Conservation (phyloP, 1,140 invertebrate species). For the Pseudachorutes palmiensis region DNA sequence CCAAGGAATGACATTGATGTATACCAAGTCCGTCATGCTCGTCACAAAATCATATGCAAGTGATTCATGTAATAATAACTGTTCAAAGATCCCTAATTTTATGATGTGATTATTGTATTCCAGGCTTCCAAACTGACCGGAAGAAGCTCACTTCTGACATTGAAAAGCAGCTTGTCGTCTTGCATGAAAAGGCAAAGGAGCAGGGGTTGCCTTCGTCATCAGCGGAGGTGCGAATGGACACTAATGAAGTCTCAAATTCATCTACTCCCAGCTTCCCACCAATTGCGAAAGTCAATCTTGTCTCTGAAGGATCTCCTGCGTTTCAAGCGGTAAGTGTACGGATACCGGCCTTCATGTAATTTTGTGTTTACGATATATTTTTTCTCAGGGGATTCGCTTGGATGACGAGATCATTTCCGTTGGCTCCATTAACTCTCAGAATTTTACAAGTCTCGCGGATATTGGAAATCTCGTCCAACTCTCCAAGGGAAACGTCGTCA, state of each 20-base stretch:
- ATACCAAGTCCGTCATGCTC: slow-evolving; percentile 75
- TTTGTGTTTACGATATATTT: slow-evolving; percentile 28
- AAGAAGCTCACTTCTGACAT: slow-evolving; percentile 77
- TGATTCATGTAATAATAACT: slow-evolving; percentile 33
- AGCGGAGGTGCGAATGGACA: too few relatives aligned
- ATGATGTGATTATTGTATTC: slow-evolving; percentile 33
- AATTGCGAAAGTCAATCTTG: slow-evolving; percentile 64
- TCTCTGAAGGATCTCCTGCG: slow-evolving; percentile 69
- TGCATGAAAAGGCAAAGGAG: slow-evolving; percentile 39
- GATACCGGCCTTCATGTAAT: slow-evolving; percentile 5
- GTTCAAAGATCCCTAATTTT: neutral
- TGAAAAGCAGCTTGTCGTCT: slow-evolving; percentile 59
- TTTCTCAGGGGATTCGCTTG: slow-evolving; percentile 61
- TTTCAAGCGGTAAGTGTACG: slow-evolving; percentile 57
- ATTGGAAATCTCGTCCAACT: slow-evolving; percentile 60
- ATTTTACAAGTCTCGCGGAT: slow-evolving; percentile 62
- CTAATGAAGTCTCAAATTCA: slow-evolving; percentile 3
- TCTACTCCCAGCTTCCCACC: slow-evolving; percentile 38
- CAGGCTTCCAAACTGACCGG: slow-evolving; percentile 84
- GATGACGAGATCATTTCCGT: slow-evolving; percentile 70
- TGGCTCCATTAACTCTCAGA: slow-evolving; percentile 66
- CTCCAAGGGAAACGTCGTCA: slow-evolving; percentile 56
- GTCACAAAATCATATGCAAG: slow-evolving; percentile 80
- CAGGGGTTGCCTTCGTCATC: slow-evolving; percentile 8
- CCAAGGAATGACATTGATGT: slow-evolving; percentile 83